Evolutionary conservation across 1,140 invertebrate species (phyloP), one percentile per base, ranked within the genome.

Genomic region (Bombus sibiricus): DNA sequence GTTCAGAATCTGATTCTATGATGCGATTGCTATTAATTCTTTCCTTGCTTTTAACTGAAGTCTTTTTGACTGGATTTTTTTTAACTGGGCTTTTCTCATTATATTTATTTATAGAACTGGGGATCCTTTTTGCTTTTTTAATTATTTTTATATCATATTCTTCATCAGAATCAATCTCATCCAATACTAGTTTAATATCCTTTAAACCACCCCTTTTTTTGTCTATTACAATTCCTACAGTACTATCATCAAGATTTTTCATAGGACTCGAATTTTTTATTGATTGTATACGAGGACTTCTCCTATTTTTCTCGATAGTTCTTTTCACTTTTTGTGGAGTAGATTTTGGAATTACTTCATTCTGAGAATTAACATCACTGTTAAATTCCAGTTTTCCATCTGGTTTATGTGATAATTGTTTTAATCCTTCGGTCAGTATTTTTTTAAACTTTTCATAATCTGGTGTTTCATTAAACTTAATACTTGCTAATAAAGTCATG

Each of bases 141-240:
- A 87, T 81, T 75, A 95, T 94, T 80, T 92, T 92, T 81, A 95
- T 91, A 80, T 94, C 94, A 81, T 94, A 95, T 75, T 95, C 94
- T 34, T 90, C 92, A 10, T 95, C 94, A 5, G 93, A 86, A 92
- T 91, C 92, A 78, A 94, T 90, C 57, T 91, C 88, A 10, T 92
- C 80, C 41, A 95, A 76, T 68, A 91, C 86, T 73, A 93, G 89
- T 39, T 88, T 91, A 32, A 94, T 91, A 73, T 92, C 93, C 64
- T 81, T 89, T 53, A 92, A 85, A n/a, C 91, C 92, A 32, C 92
- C 91, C 53, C 93, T 92, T 39, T 93, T 94, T 72, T 92, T 92
- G 62, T 95, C 91, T 1, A 94, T 88, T 75, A 94, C 68, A 41
- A 95, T 53, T 62, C 91, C 93, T 81, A 93, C 89, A 34, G 88